Evolutionary conservation across 2,113 vertebrate genomes (phyloP).

Genomic region (Cynopterus brachyotis): DNA sequence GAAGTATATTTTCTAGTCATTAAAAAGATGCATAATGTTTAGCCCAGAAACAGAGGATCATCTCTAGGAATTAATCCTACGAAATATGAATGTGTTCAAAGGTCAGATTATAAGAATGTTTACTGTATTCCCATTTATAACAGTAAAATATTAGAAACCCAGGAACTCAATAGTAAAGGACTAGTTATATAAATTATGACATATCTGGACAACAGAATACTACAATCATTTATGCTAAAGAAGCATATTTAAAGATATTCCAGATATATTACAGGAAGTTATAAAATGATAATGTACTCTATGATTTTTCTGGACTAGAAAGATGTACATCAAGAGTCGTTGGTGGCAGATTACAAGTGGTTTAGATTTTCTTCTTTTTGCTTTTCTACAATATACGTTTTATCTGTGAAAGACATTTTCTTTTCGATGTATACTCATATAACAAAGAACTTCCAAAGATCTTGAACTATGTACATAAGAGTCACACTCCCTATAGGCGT

Average conservation of each 20-base stretch:
- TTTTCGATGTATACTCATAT: background rate
- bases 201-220: background rate
- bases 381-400: background rate
- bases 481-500: background rate
- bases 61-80: conserved; percentile 19
- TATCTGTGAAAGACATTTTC: background rate
- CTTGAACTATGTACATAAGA: background rate
- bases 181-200: background rate
- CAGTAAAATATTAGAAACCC: background rate
- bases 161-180: background rate
- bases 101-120: background rate
- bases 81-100: background rate
- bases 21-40: background rate
- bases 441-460: background rate
- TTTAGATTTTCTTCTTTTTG: background rate
- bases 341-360: background rate
- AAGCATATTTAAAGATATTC: background rate
- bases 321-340: background rate
- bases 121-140: background rate
- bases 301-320: background rate
- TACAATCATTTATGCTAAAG: background rate
- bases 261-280: background rate
- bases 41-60: background rate
- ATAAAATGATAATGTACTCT: background rate
- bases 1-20: background rate